Conservation (phyloP, 2,113 vertebrate genomes). For the Coracopsis vasa region DNA sequence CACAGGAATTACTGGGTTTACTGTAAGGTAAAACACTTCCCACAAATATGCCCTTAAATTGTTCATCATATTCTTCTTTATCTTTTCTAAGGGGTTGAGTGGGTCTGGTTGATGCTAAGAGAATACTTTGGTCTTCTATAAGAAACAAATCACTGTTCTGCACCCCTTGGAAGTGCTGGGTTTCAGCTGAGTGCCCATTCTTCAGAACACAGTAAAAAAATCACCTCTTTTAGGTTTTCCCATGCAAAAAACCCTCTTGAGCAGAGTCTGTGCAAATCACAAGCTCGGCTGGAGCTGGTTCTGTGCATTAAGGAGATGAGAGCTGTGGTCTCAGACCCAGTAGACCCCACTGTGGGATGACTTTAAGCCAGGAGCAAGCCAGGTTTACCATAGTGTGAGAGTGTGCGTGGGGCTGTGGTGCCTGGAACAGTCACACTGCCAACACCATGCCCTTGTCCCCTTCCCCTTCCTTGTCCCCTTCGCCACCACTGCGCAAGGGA, state of each 20-base stretch:
- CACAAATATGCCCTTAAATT: neutral
- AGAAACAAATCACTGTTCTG: neutral
- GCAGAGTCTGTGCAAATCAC: fast-evolving
- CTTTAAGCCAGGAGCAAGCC: neutral
- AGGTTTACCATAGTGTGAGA: fast-evolving
- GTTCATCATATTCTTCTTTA: neutral
- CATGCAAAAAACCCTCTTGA: neutral
- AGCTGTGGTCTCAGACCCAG: neutral
- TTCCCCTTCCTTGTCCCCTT: too few species aligned
- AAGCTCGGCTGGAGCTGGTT: neutral
- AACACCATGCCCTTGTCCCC: fast-evolving
- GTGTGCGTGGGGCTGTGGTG: neutral
- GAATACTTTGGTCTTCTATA: neutral
- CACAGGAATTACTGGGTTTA: fast-evolving
- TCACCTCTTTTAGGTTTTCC: neutral
- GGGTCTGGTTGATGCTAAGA: fast-evolving
- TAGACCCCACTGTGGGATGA: fast-evolving
- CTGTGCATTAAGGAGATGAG: neutral
- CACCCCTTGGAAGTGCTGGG: neutral
- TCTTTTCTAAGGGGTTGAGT: neutral
- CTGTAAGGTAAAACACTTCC: neutral
- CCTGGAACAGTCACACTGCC: neutral
- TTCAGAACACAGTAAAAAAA: neutral
- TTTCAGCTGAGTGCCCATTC: neutral
- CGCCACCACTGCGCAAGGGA: neutral